Conservation (phyloP, 2,888 invertebrate species). For the Parnassius apollo region DNA sequence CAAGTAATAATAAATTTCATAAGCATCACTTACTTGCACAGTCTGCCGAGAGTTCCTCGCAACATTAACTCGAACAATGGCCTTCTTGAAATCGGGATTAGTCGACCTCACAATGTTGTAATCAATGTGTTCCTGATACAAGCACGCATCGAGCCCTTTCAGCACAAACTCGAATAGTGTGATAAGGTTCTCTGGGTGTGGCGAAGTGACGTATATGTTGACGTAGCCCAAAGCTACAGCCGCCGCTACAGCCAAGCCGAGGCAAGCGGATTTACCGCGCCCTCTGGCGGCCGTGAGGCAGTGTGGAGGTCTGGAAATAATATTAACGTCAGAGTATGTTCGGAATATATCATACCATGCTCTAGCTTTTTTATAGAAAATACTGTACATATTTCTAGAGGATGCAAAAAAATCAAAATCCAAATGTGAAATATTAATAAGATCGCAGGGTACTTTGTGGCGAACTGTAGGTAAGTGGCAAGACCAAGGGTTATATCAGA, state of each 20-base stretch:
- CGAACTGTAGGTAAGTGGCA: too few species aligned
- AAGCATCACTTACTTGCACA: constrained; percentile 84
- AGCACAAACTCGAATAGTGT: constrained; percentile 98
- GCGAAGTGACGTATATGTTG: constrained; percentile 98
- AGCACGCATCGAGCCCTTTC: constrained; percentile 95
- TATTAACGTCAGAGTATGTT: too few species aligned
- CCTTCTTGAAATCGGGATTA: constrained; percentile 97
- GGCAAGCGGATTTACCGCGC: constrained; percentile 98
- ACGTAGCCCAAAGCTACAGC: constrained; percentile 92
- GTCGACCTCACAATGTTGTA: constrained; percentile 97
- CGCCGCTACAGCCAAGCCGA: constrained; percentile 95
- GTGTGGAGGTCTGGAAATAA: constrained; percentile 88
- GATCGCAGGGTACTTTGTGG: too few species aligned
- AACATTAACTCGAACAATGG: constrained; percentile 95
- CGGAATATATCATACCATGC: too few species aligned
- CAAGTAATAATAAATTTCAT: too few species aligned
- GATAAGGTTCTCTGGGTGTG: constrained; percentile 98
- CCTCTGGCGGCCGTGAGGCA: constrained; percentile 98
- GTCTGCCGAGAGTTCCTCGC: constrained; percentile 95
- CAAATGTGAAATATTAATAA: too few species aligned
- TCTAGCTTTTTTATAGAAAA: too few species aligned
- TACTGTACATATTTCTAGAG: too few species aligned
- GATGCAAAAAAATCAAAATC: too few species aligned
- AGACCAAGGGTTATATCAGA: too few species aligned
- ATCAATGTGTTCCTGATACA: constrained; percentile 97